Evolutionary conservation across 1,140 invertebrate genomes (phyloP).

Genomic region (Trissolcus basalis): DNA sequence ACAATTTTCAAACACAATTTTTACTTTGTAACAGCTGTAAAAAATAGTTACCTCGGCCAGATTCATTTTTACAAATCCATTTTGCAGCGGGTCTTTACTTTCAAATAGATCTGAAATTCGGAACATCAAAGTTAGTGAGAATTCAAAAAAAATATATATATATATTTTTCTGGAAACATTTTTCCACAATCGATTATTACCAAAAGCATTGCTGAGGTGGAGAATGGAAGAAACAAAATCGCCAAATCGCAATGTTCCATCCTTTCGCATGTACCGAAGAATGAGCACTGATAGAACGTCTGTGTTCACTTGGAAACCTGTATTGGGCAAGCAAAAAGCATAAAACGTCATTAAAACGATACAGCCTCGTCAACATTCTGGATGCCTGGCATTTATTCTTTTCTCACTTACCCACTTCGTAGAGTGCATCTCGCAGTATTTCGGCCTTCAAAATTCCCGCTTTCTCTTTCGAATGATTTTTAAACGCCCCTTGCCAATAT

Average conservation of each 20-base stretch:
- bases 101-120: slow-evolving; percentile 84
- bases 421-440: slow-evolving; percentile 87
- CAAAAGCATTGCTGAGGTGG: slow-evolving; percentile 91
- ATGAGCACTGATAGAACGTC: slow-evolving; percentile 89
- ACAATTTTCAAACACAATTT: too few species aligned
- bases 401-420: slow-evolving; percentile 83
- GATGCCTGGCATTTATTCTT: slow-evolving; percentile 10
- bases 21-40: not conserved
- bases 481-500: slow-evolving; percentile 93
- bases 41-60: slow-evolving; percentile 82
- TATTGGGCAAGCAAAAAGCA: slow-evolving; percentile 11
- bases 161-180: too few species aligned
- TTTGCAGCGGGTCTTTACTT: slow-evolving; percentile 87
- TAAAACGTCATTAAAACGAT: slow-evolving; percentile 19
- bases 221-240: slow-evolving; percentile 94
- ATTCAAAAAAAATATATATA: too few species aligned
- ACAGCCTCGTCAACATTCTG: slow-evolving; percentile 13
- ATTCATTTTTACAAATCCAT: slow-evolving; percentile 87
- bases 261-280: slow-evolving; percentile 92
- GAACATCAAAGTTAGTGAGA: not conserved
- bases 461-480: slow-evolving; percentile 92
- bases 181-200: slow-evolving; percentile 75
- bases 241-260: slow-evolving; percentile 93
- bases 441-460: slow-evolving; percentile 93
- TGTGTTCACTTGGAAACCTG: slow-evolving; percentile 89